Base-by-base conservation (phyloP, 1,140 invertebrate species). In the Drosophila hydei region DNA sequence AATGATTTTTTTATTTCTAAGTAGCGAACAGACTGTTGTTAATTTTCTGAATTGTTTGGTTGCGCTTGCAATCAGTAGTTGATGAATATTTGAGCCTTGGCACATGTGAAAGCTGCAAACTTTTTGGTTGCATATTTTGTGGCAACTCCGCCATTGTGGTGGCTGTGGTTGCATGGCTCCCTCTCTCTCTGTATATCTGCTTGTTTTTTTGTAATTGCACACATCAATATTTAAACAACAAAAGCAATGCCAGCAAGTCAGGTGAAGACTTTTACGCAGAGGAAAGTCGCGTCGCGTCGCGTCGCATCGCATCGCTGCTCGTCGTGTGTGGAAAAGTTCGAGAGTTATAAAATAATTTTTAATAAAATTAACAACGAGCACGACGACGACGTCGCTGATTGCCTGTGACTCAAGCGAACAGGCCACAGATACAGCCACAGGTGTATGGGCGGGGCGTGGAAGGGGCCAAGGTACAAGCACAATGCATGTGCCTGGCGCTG, bases 311-410 rank as follows among this genome's bases (percentile, higher is more conserved):
- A 11, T 60, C 47, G 63, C 36, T 19, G 21, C 11, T 42, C 36
- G 27, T 18, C 21, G 52, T 40, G 47, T 63, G 75, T 58, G 72
- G 14, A 63, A 64, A 85, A 85, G 80, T 85, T 50, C 38, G 58
- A 74, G 69, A 79, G 72, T 88, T 88, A 79, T 83, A 79, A 88
- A 78, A 88, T 76, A 87, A 87, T 87, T 87, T 87, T 88, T 88
- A 88, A 88, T 88, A 83, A 88, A 88, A 88, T 88, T 88, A 88
- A 89, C 68, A 72, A 76, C 47, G 64, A 50, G 59, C n/a, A 45
- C 18, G 30, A 68, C 61, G 60, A 63, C 58, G 62, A 65, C 68
- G 61, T 81, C 69, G 64, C 61, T 85, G 80, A 81, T 79, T 81
- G 80, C 64, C 43, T 52, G 38, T 51, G 75, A 76, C 72, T 61